phyloP scores from a whole-genome alignment of 2,888 invertebrate genomes.

The Antheraea yamamai region DNA sequence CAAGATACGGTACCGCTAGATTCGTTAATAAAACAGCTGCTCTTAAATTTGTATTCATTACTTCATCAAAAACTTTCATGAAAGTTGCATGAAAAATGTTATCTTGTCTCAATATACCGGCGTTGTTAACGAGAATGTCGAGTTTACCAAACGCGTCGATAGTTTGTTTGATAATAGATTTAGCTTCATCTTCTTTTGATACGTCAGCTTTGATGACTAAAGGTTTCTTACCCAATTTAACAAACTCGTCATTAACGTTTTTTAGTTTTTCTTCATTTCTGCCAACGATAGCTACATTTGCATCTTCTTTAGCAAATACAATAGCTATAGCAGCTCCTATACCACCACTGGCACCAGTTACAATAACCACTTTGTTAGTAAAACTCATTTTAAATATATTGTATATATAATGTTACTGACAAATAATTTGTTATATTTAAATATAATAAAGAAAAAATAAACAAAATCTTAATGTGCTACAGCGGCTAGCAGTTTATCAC shows the following conservation, averaged over 20 bases:
- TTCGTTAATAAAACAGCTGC: conserved; percentile 30
- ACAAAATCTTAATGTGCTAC: no score
- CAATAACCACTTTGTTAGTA: conserved; percentile 44
- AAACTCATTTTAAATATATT: conserved; percentile 32
- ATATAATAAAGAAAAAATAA: no score
- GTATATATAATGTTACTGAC: not conserved
- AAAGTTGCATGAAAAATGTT: conserved; percentile 31
- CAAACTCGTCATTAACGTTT: conserved; percentile 28
- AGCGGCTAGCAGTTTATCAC: no score
- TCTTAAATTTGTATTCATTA: conserved; percentile 34
- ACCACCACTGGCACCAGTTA: conserved; percentile 56
- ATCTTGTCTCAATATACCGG: conserved; percentile 31
- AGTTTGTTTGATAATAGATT: conserved; percentile 36
- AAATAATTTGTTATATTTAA: no score
- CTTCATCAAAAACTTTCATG: conserved; percentile 31
- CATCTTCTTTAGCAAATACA: conserved; percentile 48
- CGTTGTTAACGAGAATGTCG: conserved; percentile 43
- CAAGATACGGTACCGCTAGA: conserved; percentile 31
- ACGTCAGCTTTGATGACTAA: conserved; percentile 35
- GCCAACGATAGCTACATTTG: conserved; percentile 47
- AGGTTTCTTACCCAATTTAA: conserved; percentile 22
- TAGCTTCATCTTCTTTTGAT: conserved; percentile 27
- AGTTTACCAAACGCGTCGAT: conserved; percentile 39
- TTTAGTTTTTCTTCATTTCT: conserved; percentile 44
- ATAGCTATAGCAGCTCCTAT: conserved; percentile 55